phyloP scores from a whole-genome alignment of 2,113 vertebrate species.

The Pogonocichla stellata region DNA sequence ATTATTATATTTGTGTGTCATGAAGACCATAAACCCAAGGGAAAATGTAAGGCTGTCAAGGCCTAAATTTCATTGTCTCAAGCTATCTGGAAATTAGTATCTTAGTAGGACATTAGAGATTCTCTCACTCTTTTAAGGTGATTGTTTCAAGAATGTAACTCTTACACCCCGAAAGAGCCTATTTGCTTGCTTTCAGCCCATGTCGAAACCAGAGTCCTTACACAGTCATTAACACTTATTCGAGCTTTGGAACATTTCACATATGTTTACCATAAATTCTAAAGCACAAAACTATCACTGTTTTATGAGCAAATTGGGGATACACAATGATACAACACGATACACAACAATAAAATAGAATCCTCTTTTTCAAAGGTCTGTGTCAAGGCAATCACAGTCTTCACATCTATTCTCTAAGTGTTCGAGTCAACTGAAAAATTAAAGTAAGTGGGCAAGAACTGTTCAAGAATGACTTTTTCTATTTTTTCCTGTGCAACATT shows the following conservation, averaged over 20 bases:
- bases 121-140: neutral
- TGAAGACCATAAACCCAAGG: neutral
- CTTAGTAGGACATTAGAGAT: neutral
- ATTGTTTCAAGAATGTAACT: neutral
- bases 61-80: neutral
- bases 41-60: neutral
- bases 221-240: neutral
- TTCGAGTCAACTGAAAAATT: neutral
- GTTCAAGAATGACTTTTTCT: neutral
- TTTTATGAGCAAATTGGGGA: neutral
- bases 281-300: neutral
- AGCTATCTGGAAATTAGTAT: neutral
- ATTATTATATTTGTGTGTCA: neutral
- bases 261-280: neutral
- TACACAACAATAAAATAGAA: neutral
- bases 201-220: neutral
- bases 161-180: neutral
- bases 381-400: neutral
- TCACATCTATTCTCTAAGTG: neutral
- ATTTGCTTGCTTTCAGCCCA: neutral
- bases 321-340: too few species aligned
- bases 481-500: neutral
- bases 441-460: neutral
- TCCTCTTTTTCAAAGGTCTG: neutral
- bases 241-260: neutral